Conservation (phyloP, 64 coral and sea anemone species). For the Dendronephthya gigantea region DNA sequence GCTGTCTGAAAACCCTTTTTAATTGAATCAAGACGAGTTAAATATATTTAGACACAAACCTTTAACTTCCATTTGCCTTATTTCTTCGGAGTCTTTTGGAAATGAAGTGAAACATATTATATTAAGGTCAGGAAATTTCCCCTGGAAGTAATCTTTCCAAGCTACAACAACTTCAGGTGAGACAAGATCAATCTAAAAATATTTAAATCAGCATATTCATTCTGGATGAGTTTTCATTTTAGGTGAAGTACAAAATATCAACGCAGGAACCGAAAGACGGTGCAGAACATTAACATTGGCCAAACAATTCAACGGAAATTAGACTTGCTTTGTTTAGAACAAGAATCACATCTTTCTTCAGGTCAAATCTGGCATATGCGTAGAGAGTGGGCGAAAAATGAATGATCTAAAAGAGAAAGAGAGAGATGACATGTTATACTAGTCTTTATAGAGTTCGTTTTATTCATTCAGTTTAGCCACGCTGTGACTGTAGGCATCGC, state of each 20-base stretch:
- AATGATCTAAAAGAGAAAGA: constrained; percentile 46
- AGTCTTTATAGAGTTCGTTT: background rate
- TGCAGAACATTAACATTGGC: no score
- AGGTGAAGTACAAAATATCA: no score
- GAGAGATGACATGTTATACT: background rate
- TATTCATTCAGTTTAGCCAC: background rate
- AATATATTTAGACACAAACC: constrained; percentile 26
- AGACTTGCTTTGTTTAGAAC: constrained; percentile 82
- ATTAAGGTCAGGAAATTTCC: constrained; percentile 60
- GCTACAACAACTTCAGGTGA: constrained; percentile 70
- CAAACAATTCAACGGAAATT: background rate
- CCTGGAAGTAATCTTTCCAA: constrained; percentile 78
- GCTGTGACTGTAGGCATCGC: background rate
- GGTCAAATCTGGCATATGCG: constrained; percentile 66
- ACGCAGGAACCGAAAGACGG: background rate
- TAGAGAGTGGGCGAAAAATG: constrained; percentile 89
- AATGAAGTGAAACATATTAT: constrained; percentile 90
- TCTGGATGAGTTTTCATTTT: no score
- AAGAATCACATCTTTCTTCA: constrained; percentile 74
- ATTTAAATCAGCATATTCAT: no score
- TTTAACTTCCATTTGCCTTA: constrained; percentile 60
- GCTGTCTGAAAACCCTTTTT: no score
- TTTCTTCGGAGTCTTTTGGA: constrained; percentile 75
- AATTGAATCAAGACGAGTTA: no score
- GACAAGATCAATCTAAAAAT: constrained; percentile 73